Evolutionary conservation across 2,113 vertebrate genomes (phyloP).

Genomic region (Cochlearius cochlearius): DNA sequence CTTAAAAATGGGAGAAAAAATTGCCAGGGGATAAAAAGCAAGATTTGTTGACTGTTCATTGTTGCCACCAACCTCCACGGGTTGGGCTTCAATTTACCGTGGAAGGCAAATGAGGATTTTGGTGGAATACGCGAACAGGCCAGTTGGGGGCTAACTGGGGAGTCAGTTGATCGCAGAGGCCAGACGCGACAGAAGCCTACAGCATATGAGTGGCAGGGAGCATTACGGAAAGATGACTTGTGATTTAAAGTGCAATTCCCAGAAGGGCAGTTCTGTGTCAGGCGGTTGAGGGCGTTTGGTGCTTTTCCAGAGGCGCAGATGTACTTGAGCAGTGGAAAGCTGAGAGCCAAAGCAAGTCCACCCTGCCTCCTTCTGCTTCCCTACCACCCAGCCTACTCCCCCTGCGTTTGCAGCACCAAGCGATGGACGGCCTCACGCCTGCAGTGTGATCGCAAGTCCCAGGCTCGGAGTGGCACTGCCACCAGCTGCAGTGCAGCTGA

Average conservation of each 20-base stretch:
- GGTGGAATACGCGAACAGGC: neutral
- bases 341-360: neutral
- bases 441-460: rapidly evolving
- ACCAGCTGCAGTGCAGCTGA: neutral
- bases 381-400: neutral
- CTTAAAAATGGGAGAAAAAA: neutral
- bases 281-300: neutral
- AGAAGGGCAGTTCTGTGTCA: neutral
- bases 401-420: neutral
- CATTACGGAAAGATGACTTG: neutral
- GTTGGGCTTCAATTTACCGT: neutral
- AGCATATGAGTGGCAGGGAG: neutral
- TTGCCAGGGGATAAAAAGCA: neutral
- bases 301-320: constrained; percentile 24
- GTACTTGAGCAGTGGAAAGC: neutral
- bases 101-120: neutral
- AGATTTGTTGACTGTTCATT: neutral
- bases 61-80: neutral
- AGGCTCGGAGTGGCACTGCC: neutral
- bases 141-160: neutral
- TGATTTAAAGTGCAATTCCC: neutral
- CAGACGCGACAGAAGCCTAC: neutral
- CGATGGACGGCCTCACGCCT: neutral
- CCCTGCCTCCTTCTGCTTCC: neutral
- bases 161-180: neutral